phyloP scores from a whole-genome alignment of 1,140 invertebrate genomes.

The Cyclargus thomasi region DNA sequence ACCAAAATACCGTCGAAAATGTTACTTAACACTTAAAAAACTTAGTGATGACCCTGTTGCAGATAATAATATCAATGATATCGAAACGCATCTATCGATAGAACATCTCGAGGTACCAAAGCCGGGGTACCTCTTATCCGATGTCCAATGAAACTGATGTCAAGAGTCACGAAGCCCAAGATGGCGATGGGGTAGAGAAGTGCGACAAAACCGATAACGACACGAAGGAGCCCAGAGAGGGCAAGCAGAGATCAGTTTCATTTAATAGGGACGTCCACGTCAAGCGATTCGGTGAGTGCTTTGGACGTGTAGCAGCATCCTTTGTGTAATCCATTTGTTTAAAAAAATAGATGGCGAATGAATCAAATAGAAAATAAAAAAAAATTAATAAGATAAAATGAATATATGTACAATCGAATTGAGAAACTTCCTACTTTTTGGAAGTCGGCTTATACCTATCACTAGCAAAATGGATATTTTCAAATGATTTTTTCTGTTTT shows the following conservation, averaged over 20 bases:
- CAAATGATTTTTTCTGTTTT: no score
- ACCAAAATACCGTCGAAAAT: background rate
- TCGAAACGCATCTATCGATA: conserved; percentile 52
- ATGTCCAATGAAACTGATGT: conserved; percentile 62
- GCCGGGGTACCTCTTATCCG: conserved; percentile 54
- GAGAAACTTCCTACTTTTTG: no score
- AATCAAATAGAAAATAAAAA: no score
- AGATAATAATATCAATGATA: conserved; percentile 63
- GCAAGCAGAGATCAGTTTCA: conserved; percentile 78
- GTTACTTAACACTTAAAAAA: background rate
- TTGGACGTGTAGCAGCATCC: conserved; percentile 23
- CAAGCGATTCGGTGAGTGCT: conserved; percentile 87
- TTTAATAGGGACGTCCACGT: conserved; percentile 93
- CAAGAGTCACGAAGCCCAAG: conserved; percentile 54
- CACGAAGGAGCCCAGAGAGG: conserved; percentile 60
- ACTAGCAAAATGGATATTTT: no score
- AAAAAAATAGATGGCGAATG: conserved; percentile 1
- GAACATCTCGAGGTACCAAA: conserved; percentile 49
- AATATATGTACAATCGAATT: no score
- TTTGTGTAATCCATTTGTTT: conserved; percentile 25
- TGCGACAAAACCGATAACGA: conserved; percentile 46
- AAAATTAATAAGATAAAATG: no score
- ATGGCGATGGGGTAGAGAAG: conserved; percentile 54
- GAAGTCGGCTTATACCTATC: no score
- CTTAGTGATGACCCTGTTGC: conserved; percentile 31